phyloP scores from a whole-genome alignment of 2,888 invertebrate species.

The Eucera pruinosa region DNA sequence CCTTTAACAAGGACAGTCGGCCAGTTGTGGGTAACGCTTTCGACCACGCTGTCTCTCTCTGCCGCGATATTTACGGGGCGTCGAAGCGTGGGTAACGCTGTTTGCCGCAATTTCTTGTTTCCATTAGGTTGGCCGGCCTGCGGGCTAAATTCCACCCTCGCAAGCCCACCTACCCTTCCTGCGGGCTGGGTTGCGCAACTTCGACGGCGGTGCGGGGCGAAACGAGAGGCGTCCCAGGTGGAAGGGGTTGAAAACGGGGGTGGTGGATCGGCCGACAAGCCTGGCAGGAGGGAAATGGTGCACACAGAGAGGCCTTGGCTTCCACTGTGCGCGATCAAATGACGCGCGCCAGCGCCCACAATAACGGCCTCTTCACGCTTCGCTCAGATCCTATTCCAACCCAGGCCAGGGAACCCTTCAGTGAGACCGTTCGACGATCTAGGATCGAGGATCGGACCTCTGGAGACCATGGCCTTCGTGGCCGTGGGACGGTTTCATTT shows the following conservation, averaged over 20 bases:
- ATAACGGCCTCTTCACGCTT: conserved; percentile 80
- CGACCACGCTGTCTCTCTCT: conserved; percentile 35
- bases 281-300: conserved; percentile 75
- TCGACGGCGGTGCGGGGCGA: conserved; percentile 51
- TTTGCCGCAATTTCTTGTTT: conserved; percentile 84
- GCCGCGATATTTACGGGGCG: conserved; percentile 81
- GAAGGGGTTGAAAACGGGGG: conserved; percentile 59
- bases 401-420: conserved; percentile 16
- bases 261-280: conserved; percentile 36
- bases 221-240: conserved; percentile 19
- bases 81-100: conserved; percentile 82
- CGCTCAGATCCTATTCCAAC: conserved; percentile 72
- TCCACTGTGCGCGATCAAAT: conserved; percentile 81
- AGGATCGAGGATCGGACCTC: conserved; percentile 38
- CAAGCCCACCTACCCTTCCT: conserved; percentile 58
- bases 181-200: conserved; percentile 70
- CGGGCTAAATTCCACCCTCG: conserved; percentile 80
- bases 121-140: conserved; percentile 84
- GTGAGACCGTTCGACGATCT: conserved; percentile 32
- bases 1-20: conserved; percentile 43
- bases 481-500: background rate
- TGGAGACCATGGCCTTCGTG: background rate
- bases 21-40: conserved; percentile 21
- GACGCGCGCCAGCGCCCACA: conserved; percentile 83
- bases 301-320: conserved; percentile 73